A percentile compares a stretch with the other conserved stretches of the same genome.
Evolutionary conservation across 2,113 vertebrate genomes (phyloP).

Genomic region (Nerophis ophidion): DNA sequence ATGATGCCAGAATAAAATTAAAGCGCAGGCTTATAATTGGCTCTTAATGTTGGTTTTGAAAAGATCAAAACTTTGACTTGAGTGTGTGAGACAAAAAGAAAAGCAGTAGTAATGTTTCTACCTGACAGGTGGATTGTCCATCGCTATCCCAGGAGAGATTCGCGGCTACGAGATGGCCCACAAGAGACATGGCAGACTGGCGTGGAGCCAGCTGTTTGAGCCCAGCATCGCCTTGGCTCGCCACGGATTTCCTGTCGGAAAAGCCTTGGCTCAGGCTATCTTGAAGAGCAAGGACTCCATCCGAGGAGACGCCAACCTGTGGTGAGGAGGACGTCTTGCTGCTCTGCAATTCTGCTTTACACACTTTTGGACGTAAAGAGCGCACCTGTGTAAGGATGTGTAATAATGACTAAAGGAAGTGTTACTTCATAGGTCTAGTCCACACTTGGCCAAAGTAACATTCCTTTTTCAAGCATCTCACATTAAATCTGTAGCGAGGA

Average conservation of each 20-base stretch:
- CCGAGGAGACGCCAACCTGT: slow-evolving; percentile 73
- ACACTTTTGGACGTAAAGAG: not conserved
- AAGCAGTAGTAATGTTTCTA: slow-evolving; percentile 13
- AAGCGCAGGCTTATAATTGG: too few relatives aligned
- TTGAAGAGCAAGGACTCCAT: slow-evolving; percentile 59
- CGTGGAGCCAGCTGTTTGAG: slow-evolving; percentile 87
- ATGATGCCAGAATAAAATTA: too few relatives aligned
- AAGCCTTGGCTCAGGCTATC: slow-evolving; percentile 79
- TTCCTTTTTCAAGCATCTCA: too few relatives aligned
- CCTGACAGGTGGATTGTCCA: slow-evolving; percentile 83
- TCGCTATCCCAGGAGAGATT: slow-evolving; percentile 92
- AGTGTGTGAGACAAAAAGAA: too few relatives aligned
- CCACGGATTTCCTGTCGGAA: slow-evolving; percentile 82
- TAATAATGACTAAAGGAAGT: too few relatives aligned
- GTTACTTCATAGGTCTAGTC: too few relatives aligned
- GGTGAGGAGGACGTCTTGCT: slow-evolving; percentile 66
- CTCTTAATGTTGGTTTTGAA: too few relatives aligned
- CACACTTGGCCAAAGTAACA: too few relatives aligned
- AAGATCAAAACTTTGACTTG: too few relatives aligned
- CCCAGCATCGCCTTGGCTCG: slow-evolving; percentile 88
- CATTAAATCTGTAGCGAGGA: too few relatives aligned
- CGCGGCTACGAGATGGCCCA: slow-evolving; percentile 91
- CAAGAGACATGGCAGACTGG: slow-evolving; percentile 81
- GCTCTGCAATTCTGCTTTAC: not conserved
- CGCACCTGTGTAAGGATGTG: too few relatives aligned